Base-by-base conservation (phyloP, 1,140 invertebrate genomes). In the Drosophila jambulina region DNA sequence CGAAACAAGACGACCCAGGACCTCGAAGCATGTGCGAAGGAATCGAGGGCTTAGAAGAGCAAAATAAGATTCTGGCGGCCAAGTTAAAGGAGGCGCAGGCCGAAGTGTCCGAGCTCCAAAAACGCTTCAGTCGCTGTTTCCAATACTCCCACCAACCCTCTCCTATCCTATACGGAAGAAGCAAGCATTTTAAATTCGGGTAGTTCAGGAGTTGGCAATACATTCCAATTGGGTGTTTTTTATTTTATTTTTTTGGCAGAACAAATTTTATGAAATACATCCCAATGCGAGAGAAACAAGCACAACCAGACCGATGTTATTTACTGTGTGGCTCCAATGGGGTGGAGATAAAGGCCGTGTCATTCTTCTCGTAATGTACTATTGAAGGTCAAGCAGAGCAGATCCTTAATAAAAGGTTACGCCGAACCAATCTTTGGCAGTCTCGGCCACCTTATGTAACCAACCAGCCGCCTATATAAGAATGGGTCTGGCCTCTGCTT, bases 311-410 rank as follows among this genome's bases (percentile, higher is more conserved):
- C 19, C 19, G 4, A 21, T 21, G 19, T 0, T 13, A 19, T 43
- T 43, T 32, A 32, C 29, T 32, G 29, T 8, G 29, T 10, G 29
- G 9, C 10, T 32, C 29, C 9, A 32, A 32, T 9, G 29, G 1
- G 29, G n/a, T n/a, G n/a, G 9, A 32, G 29, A 12, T 32, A 9
- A 10, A 32, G 32, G 3, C 10, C 32, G 12, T 3, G 32, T 10
- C 10, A 32, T 32, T 12, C 32, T 4, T 12, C 12, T 12, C 32
- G 32, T 32, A 32, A 32, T 32, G 32, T 32, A 12, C 32, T 10
- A 34, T 13, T 29, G 59, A 59, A 72, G 27, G 53, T 72, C 43
- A 72, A 51, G 43, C 53, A 48, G 15, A 69, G n/a, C 27, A 13
- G 29, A 72, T 58, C 7, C n/a, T 13, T 19, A 51, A 29, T 4